Evolutionary conservation across 2,113 vertebrate genomes (phyloP), one percentile per base, ranked within the genome.

Genomic region (Megaceryle torquata): DNA sequence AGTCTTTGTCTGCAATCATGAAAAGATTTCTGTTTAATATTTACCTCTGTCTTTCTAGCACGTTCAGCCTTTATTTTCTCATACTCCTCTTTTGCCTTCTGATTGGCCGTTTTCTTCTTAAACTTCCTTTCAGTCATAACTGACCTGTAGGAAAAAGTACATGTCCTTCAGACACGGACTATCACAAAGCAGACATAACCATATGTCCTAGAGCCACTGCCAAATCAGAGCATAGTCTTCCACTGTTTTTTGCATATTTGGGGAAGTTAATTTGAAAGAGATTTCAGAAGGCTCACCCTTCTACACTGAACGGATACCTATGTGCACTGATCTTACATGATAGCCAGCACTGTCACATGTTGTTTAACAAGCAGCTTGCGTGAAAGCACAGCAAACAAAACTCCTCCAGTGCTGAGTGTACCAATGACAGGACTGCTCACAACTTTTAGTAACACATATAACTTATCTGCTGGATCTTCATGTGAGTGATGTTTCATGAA

Each of bases 31-130:
- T 41, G 3, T 65, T 92, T 60, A 92, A 71, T 17, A 84, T 65
- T 85, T 96, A 99, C 99, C 98, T 99, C 98, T 98, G 98, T 99
- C 94, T 98, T 99, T 63, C 95, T 97, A 91, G 91, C 98, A 86
- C 74, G 98, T 26, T 98, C 98, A 80, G 98, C 98, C 93, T 92
- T 97, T 82, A 98, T 57, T 86, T 64, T 97, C 93, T 99, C 98
- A 97, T 99, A 99, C 18, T 99, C 99, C 95, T 99, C 99, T 91
- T 98, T 98, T 26, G 99, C 98, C 96, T 98, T 99, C 92, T 99
- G 98, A 95, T 98, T 99, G 19, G 98, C 99, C 0, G 99, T 99
- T 97, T 98, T 99, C 92, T 97, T 98, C 72, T 95, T 98, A 85
- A 96, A 92, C 88, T 98, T 99, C 53, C 97, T 98, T 88, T 95